Evolutionary conservation across 2,113 vertebrate genomes (phyloP).

Genomic region (Ailuropoda melanoleuca): DNA sequence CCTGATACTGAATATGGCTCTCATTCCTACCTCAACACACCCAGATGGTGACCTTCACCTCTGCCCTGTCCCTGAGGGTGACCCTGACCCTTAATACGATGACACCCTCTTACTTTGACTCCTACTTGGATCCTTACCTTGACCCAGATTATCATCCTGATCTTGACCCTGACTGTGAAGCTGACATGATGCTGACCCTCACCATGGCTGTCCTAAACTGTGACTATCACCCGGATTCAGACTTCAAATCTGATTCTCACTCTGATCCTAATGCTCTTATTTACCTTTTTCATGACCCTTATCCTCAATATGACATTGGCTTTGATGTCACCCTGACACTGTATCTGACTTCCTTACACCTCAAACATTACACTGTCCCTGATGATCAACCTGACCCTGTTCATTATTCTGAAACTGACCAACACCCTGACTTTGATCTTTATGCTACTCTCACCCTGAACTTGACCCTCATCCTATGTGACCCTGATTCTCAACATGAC

Average conservation of each 20-base stretch:
- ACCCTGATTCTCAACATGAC: neutral
- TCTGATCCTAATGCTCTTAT: neutral
- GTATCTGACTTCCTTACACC: neutral
- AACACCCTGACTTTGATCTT: neutral
- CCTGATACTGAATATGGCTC: neutral
- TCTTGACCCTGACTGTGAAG: neutral
- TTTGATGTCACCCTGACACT: neutral
- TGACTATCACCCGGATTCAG: neutral
- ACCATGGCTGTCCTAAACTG: neutral
- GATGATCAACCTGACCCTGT: neutral
- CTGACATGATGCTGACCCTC: neutral
- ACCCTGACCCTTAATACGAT: neutral
- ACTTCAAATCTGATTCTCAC: neutral
- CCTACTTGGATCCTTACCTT: neutral
- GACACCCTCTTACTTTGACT: neutral
- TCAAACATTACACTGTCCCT: neutral
- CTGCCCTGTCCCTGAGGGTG: neutral
- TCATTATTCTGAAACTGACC: neutral
- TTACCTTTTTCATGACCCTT: neutral
- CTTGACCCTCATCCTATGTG: neutral
- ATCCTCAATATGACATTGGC: neutral
- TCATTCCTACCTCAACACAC: neutral
- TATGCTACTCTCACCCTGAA: neutral
- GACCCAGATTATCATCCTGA: neutral
- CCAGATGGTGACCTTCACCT: neutral